Evolutionary conservation across 2,797 vertebrate genomes (phyloP).

Genomic region (Hyperoplus lanceolatus): DNA sequence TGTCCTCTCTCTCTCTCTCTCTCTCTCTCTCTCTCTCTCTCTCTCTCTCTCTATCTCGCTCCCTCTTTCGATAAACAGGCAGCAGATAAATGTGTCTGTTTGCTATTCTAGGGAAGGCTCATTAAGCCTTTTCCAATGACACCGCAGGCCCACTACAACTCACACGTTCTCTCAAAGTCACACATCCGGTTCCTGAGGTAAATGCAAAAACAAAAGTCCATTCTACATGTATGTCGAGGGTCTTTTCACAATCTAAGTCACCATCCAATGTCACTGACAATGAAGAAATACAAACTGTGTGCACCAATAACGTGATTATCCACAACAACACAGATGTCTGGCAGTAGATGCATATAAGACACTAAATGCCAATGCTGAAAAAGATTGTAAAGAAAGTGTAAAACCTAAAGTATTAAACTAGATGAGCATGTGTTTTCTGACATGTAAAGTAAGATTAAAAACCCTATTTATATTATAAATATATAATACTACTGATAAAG

Average conservation of each 20-base stretch:
- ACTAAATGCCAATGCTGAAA: conserved; percentile 33
- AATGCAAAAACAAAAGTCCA: background rate
- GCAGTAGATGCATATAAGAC: conserved; percentile 3
- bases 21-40: no score
- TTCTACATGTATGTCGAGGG: conserved; percentile 20
- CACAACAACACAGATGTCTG: conserved; percentile 11
- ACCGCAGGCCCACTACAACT: conserved; percentile 35
- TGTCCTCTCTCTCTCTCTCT: background rate
- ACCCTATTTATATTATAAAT: no score
- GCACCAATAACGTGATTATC: conserved; percentile 11
- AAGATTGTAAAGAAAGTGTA: conserved; percentile 19
- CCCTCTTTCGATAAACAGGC: conserved; percentile 34
- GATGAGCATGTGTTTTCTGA: conserved; percentile 3
- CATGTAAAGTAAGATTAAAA: no score
- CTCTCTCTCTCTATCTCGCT: background rate
- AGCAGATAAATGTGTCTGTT: conserved; percentile 50
- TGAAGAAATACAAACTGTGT: conserved; percentile 27
- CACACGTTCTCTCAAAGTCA: conserved; percentile 43
- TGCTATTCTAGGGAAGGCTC: conserved; percentile 48
- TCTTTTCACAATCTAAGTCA: conserved; percentile 23
- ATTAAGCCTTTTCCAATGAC: conserved; percentile 46
- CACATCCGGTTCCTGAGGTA: conserved; percentile 47
- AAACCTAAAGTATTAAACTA: conserved; percentile 41
- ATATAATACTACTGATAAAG: no score
- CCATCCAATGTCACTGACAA: conserved; percentile 44